Conservation (phyloP, 2,797 vertebrate species). For the Pygocentrus nattereri region DNA sequence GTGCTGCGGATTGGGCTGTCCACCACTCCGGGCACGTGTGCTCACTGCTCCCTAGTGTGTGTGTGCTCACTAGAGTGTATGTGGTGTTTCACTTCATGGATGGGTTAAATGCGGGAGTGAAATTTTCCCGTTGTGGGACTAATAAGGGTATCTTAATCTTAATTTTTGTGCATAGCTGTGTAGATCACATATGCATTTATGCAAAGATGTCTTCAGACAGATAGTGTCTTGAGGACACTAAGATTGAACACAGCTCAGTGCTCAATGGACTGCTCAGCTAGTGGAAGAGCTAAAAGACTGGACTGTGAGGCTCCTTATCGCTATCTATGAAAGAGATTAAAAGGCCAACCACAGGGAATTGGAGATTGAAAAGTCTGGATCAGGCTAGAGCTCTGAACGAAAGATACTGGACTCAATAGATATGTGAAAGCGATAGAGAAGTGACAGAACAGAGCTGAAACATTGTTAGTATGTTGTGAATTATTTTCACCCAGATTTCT, state of each 20-base stretch:
- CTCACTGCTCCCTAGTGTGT: too few species aligned
- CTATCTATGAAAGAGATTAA: conserved; percentile 21
- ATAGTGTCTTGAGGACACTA: not conserved
- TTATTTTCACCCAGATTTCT: not conserved
- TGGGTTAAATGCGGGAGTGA: too few species aligned
- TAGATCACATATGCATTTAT: not conserved
- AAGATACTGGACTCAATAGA: conserved; percentile 13
- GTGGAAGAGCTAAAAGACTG: conserved; percentile 18
- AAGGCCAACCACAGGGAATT: conserved; percentile 25
- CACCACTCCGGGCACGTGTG: too few species aligned
- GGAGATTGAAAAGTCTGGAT: conserved; percentile 26
- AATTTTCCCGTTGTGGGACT: too few species aligned
- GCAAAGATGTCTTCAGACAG: not conserved
- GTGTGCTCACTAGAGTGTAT: too few species aligned
- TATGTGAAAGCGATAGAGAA: conserved; percentile 6
- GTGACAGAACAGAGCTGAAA: not conserved
- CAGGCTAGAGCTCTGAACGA: conserved; percentile 1
- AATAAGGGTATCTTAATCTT: too few species aligned
- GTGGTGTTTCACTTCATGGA: too few species aligned
- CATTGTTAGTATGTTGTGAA: not conserved
- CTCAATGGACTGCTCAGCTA: not conserved
- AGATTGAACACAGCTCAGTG: not conserved
- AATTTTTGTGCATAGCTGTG: too few species aligned
- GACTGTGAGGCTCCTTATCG: conserved; percentile 12
- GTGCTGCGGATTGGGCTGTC: too few species aligned